Evolutionary conservation across 2,113 vertebrate species (phyloP).

Genomic region (Gallinago undulata): DNA sequence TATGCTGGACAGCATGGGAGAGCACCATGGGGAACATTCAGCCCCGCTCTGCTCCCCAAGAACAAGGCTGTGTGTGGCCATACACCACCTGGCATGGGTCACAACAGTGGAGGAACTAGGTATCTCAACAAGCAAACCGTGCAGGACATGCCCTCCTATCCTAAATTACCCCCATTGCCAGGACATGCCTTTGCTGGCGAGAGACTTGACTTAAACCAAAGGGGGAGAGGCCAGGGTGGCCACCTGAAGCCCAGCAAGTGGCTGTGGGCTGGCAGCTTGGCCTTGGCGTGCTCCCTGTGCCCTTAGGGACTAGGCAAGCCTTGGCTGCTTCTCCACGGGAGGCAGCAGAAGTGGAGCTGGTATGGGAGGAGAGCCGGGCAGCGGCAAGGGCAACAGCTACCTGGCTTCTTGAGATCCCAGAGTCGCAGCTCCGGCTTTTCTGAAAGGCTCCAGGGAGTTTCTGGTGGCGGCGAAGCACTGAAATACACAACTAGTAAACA

Average conservation of each 20-base stretch:
- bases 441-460: background rate
- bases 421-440: background rate
- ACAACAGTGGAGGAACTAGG: background rate
- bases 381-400: background rate
- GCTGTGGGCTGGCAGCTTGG: background rate
- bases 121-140: background rate
- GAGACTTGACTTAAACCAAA: fast-evolving
- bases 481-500: background rate
- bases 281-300: fast-evolving
- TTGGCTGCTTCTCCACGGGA: background rate
- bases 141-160: background rate
- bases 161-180: background rate
- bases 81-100: background rate
- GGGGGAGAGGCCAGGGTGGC: background rate
- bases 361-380: background rate
- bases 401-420: background rate
- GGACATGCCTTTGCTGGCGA: background rate
- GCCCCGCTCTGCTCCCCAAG: background rate
- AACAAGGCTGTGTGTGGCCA: background rate
- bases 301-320: background rate
- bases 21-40: background rate
- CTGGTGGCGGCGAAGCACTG: background rate
- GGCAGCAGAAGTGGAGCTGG: background rate
- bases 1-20: background rate
- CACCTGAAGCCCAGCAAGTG: background rate